phyloP scores from a whole-genome alignment of 2,888 invertebrate genomes.

The Tolmerus cingulatus region DNA sequence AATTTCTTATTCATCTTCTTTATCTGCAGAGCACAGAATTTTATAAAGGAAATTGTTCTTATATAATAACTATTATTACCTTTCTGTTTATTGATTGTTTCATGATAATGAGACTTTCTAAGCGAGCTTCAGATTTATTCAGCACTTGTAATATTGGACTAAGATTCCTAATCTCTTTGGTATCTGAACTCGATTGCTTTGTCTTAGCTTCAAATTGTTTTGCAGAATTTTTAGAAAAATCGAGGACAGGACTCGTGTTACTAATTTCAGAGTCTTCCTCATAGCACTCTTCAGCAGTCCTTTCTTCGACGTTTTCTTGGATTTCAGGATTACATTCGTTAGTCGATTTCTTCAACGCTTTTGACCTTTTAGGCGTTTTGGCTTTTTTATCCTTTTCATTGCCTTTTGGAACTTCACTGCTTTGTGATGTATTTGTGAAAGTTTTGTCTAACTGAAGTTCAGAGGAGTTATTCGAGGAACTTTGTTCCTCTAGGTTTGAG shows the following conservation, averaged over 20 bases:
- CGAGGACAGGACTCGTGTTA: neutral
- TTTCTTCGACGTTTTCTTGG: neutral
- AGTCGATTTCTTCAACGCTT: neutral
- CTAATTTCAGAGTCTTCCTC: neutral
- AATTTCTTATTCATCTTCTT: neutral
- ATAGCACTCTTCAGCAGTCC: neutral
- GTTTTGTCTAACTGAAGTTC: neutral
- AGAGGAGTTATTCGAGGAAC: neutral
- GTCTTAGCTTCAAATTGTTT: neutral
- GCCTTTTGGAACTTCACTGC: neutral
- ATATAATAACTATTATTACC: slow-evolving; percentile 50
- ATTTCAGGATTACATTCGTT: neutral
- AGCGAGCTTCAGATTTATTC: slow-evolving; percentile 54
- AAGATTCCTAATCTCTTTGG: neutral
- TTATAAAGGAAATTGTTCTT: neutral
- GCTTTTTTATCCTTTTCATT: neutral
- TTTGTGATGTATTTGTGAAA: neutral
- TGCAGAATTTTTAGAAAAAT: neutral
- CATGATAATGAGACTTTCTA: slow-evolving; percentile 56
- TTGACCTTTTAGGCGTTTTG: neutral
- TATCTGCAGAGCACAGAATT: neutral
- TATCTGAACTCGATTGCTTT: neutral
- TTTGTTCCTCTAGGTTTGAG: neutral
- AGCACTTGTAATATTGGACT: slow-evolving; percentile 46
- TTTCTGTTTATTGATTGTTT: slow-evolving; percentile 50